Percentiles rank a stretch among this genome's conserved stretches.
Evolutionary conservation across 1,140 invertebrate species (phyloP).

Genomic region (Frieseomelitta varia): DNA sequence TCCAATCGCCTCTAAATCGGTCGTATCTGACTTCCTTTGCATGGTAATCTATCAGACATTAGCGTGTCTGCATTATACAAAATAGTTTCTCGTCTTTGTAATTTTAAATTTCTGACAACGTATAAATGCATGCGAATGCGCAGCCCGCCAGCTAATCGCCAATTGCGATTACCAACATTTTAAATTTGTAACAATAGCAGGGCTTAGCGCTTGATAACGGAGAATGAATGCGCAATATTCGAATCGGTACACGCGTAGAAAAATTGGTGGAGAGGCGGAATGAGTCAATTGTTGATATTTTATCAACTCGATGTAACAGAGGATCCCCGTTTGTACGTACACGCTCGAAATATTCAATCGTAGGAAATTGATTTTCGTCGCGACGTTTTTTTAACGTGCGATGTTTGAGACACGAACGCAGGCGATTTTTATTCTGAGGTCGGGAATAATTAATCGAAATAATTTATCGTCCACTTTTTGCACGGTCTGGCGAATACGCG

Average conservation of each 20-base stretch:
- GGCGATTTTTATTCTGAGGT: not conserved
- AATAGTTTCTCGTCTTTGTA: too few relatives aligned
- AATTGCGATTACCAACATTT: too few relatives aligned
- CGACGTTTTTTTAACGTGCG: not conserved
- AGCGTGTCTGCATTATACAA: too few relatives aligned
- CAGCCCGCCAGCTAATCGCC: too few relatives aligned
- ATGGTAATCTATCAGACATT: not conserved
- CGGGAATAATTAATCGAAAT: constrained; percentile 4
- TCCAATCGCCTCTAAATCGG: not conserved
- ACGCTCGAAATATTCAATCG: not conserved
- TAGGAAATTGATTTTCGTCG: not conserved
- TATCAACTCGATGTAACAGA: not conserved
- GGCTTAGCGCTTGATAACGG: too few relatives aligned
- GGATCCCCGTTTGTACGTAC: not conserved
- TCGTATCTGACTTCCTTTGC: not conserved
- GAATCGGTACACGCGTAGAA: not conserved
- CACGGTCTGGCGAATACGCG: not conserved
- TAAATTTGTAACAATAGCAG: too few relatives aligned
- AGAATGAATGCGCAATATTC: too few relatives aligned
- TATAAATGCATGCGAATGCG: too few relatives aligned
- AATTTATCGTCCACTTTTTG: not conserved
- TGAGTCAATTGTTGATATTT: not conserved
- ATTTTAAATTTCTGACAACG: too few relatives aligned
- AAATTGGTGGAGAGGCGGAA: not conserved
- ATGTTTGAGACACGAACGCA: not conserved